phyloP scores from a whole-genome alignment of 2,113 vertebrate genomes.

The Hippocampus comes region DNA sequence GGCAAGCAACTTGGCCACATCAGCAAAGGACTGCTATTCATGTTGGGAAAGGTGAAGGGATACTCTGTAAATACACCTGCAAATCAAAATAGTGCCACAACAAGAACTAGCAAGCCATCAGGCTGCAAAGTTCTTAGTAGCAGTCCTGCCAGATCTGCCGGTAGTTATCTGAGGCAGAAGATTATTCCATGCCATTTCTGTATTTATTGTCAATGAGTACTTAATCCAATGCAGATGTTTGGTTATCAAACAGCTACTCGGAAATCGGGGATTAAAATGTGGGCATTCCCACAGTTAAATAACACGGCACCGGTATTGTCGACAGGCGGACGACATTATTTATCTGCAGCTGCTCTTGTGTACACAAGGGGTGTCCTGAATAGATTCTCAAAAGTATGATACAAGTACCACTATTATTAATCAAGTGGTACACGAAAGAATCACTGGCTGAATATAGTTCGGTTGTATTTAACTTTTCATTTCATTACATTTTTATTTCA shows the following conservation, averaged over 20 bases:
- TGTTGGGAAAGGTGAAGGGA: constrained; percentile 12
- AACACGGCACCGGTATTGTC: neutral
- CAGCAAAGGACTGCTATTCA: constrained; percentile 30
- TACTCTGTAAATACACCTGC: constrained; percentile 23
- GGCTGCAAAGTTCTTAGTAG: constrained; percentile 1
- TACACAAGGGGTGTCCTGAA: neutral
- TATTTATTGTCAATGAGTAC: neutral
- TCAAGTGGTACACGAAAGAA: too few relatives aligned
- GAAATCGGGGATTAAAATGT: neutral
- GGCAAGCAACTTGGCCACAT: constrained; percentile 21
- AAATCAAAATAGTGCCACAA: constrained; percentile 5
- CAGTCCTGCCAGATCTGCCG: neutral
- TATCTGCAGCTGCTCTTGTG: constrained; percentile 5
- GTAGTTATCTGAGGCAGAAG: neutral
- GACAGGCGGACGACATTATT: neutral
- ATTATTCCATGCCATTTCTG: neutral
- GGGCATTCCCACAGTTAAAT: neutral
- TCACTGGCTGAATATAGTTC: too few relatives aligned
- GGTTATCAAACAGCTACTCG: neutral
- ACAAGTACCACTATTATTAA: too few relatives aligned
- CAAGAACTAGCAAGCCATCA: constrained; percentile 15
- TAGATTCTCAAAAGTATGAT: too few relatives aligned
- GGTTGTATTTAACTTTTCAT: too few relatives aligned
- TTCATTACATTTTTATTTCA: neutral
- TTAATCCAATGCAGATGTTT: neutral